Evolutionary conservation across 2,113 vertebrate genomes (phyloP), one percentile per base, ranked within the genome.

Genomic region (Embiotoca jacksoni): DNA sequence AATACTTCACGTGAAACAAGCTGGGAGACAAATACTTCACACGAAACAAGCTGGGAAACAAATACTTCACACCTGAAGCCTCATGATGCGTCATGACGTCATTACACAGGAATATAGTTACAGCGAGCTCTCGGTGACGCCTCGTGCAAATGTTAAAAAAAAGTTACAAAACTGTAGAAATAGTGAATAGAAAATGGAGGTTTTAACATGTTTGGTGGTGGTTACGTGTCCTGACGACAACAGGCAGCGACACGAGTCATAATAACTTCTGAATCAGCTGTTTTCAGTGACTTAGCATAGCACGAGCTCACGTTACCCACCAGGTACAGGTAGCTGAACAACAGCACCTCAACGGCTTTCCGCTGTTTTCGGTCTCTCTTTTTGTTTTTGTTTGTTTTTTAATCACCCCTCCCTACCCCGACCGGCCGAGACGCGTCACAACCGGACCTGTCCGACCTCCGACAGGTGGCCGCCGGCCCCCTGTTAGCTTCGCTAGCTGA

Each of bases 381-480:
- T 23, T 23, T 23, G 23, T 23, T 23, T 23, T 23, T 23, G 23
- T 23, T 23, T 23, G 23, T 3, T 7, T 7, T 32, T 10, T 2
- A 2, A 15, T 49, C 35, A n/a, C 5, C 14, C 1, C 7, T n/a
- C 41, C 52, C 4, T 15, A 55, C 6, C 32, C 4, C 33, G 31
- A 30, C 39, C 44, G 36, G 10, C 0, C 31, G 72, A 50, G 35
- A 44, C n/a, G 53, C 36, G 41, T 66, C 46, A 65, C 63, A 70
- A 41, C 32, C 9, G 33, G 10, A 44, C 41, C 35, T 49, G 58
- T 69, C 55, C 39, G 61, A 69, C 31, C 41, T 82, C 82, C 90
- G 89, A 89, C 91, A 92, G 91, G 89, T 91, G 90, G 79, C 68
- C 90, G 52, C 50, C 63, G 57, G 52, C 47, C 60, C 52, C 4